Evolutionary conservation across 2,888 invertebrate genomes (phyloP).

Genomic region (Spisula subtruncata): DNA sequence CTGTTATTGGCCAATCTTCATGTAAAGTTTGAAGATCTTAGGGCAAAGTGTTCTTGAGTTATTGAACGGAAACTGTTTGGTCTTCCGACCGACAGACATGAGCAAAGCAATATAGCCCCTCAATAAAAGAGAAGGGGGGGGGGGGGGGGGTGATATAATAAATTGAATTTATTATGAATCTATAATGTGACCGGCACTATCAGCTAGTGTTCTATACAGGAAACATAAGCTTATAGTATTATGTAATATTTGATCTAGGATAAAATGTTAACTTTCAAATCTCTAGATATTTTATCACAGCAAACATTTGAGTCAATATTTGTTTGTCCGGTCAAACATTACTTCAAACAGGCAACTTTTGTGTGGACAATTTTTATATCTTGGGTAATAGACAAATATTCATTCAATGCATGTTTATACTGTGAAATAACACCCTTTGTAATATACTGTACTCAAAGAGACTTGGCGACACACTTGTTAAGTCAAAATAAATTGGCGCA

Average conservation of each 20-base stretch:
- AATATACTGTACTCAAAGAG: not conserved
- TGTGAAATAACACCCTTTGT: not conserved
- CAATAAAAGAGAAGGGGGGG: too few species aligned
- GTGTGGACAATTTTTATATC: not conserved
- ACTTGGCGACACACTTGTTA: not conserved
- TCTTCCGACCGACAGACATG: too few species aligned
- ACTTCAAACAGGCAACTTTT: slow-evolving; percentile 2
- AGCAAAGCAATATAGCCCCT: too few species aligned
- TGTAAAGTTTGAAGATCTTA: too few species aligned
- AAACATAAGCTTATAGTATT: not conserved
- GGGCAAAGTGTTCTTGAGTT: too few species aligned
- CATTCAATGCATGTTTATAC: not conserved
- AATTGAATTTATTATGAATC: too few species aligned
- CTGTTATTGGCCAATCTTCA: too few species aligned
- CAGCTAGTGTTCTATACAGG: not conserved
- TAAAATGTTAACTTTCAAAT: not conserved
- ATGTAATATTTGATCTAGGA: slow-evolving; percentile 11
- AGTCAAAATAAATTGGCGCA: not conserved
- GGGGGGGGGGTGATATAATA: too few species aligned
- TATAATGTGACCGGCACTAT: too few species aligned
- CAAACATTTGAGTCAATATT: slow-evolving; percentile 4
- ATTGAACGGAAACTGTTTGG: too few species aligned
- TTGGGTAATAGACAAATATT: not conserved
- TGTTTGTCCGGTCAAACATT: not conserved
- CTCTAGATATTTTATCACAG: not conserved